Evolutionary conservation across 2,797 vertebrate genomes (phyloP).

Genomic region (Acomys russatus): DNA sequence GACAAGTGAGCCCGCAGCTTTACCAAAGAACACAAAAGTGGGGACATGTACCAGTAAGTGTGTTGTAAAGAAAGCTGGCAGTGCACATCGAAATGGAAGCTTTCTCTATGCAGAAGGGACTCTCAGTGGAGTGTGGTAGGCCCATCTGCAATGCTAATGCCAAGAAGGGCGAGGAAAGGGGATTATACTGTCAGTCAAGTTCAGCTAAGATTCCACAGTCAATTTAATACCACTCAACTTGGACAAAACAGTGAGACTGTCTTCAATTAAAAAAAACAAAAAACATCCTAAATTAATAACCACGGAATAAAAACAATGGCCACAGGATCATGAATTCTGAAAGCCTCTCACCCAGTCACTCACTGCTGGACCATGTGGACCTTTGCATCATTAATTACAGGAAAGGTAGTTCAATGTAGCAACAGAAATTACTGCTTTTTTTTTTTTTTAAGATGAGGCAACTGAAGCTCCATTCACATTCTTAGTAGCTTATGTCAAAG

Average conservation of each 20-base stretch:
- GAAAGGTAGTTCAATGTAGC: not conserved
- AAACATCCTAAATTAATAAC: not conserved
- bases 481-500: not conserved
- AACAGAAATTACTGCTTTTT: not conserved
- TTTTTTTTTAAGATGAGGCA: not conserved
- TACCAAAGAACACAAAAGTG: not conserved
- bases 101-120: not conserved
- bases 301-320: not conserved
- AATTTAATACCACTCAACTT: not conserved
- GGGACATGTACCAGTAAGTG: not conserved
- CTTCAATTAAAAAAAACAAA: not conserved
- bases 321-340: not conserved
- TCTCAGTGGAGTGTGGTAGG: not conserved
- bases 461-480: not conserved
- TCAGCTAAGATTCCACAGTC: not conserved
- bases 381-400: not conserved
- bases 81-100: not conserved
- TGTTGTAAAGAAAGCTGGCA: not conserved
- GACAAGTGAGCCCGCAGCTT: not conserved
- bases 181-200: not conserved
- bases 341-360: not conserved
- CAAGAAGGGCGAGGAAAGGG: not conserved
- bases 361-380: not conserved
- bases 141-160: not conserved
- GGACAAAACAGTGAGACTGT: not conserved